Base-by-base conservation (phyloP, 2,888 invertebrate genomes). In the Spialia ferax region DNA sequence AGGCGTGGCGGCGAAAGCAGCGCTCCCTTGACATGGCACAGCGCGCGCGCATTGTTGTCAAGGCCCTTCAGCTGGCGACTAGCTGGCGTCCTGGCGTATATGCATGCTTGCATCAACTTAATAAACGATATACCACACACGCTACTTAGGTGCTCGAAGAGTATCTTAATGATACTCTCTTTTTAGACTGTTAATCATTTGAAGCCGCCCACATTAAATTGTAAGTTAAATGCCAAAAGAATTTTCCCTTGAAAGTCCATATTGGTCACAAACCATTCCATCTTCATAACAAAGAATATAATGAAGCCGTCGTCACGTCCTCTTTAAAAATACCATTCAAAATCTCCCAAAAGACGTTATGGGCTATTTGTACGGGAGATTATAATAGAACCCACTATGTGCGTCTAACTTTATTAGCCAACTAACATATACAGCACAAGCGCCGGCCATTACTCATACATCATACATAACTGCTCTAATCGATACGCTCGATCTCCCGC, bases 401-500 rank as follows among this genome's bases (percentile, higher is more conserved):
- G 22, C 48, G 22, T 11, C 11, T 22, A 56, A 57, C 29, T 48
- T 50, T 50, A 57, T 23, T 57, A 63, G 26, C 55, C 42, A 64
- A 57, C 23, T 8, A 64, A 48, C 45, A 32, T 50, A 48, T 22
- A 64, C 23, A 66, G 52, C 45, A 64, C 35, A 66, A 66, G 54
- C 60, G 60, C 54, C 65, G 26, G 8, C 59, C 65, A 60, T 65
- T 65, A 65, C 65, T 65, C 65, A 65, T 60, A 59, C 57, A 50
- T 26, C 57, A 57, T 62, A 59, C 65, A 65, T 59, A 52, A 65
- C 50, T 62, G 64, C 56, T 63, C 69, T 69, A 70, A 75, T 71
- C 71, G 65, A 69, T 69, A 68, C 69, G 56, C 65, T 69, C 59
- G 59, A 73, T 70, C 73, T 66, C 57, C 63, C 64, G 63, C 57